phyloP scores from a whole-genome alignment of 2,797 vertebrate species.

The Rachycentron canadum region DNA sequence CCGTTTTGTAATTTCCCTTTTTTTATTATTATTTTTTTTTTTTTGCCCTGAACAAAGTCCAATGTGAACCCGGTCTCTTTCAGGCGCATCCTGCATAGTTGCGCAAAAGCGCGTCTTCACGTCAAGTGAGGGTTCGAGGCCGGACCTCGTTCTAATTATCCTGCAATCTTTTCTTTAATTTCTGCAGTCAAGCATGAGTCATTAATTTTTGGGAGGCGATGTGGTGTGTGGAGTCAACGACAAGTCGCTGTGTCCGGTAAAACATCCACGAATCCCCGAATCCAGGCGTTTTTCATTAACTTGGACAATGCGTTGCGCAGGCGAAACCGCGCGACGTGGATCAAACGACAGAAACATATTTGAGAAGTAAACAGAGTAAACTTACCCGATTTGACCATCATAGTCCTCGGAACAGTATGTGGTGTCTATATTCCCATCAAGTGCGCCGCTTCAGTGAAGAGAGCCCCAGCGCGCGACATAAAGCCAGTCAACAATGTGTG shows the following conservation, averaged over 20 bases:
- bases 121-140: conserved; percentile 58
- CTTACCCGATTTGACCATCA: conserved; percentile 88
- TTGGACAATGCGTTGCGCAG: conserved; percentile 60
- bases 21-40: background rate
- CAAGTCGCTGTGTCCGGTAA: background rate
- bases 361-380: conserved; percentile 61
- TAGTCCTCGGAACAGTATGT: conserved; percentile 68
- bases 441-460: conserved; percentile 80
- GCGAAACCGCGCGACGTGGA: conserved; percentile 10
- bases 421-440: conserved; percentile 85
- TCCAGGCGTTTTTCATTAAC: conserved; percentile 55
- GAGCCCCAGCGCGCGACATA: conserved; percentile 73
- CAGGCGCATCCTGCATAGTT: conserved; percentile 70
- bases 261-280: conserved; percentile 15
- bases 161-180: conserved; percentile 11
- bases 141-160: conserved; percentile 40
- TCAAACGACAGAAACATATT: conserved; percentile 9
- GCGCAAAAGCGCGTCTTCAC: conserved; percentile 75
- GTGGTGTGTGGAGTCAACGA: background rate
- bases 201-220: background rate
- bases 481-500: conserved; percentile 81
- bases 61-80: conserved; percentile 30
- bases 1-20: background rate
- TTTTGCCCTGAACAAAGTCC: background rate
- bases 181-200: background rate